phyloP scores from a whole-genome alignment of 2,113 vertebrate species.

The Rynchops niger region DNA sequence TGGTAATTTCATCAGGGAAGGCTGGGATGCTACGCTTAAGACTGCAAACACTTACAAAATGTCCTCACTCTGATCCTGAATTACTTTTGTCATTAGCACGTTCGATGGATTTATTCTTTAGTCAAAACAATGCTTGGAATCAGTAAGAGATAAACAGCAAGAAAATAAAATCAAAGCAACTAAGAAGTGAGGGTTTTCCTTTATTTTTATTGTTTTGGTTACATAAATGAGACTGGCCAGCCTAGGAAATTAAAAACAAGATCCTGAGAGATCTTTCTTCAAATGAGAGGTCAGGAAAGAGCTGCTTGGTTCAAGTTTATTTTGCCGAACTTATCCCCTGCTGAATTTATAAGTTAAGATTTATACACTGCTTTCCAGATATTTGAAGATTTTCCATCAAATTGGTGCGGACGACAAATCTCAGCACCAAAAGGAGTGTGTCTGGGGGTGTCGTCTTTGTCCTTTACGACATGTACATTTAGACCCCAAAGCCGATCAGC shows the following conservation, averaged over 20 bases:
- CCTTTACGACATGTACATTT: neutral
- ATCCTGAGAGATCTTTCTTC: neutral
- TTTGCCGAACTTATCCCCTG: neutral
- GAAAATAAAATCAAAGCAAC: neutral
- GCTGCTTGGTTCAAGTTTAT: neutral
- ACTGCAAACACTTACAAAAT: neutral
- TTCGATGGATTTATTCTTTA: neutral
- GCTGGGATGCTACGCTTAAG: neutral
- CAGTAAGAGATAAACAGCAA: neutral
- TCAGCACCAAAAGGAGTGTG: neutral
- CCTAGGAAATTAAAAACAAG: neutral
- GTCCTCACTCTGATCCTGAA: neutral
- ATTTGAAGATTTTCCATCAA: neutral
- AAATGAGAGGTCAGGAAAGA: neutral
- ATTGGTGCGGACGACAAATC: neutral
- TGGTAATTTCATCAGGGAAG: neutral
- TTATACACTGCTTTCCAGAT: neutral
- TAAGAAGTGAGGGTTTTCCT: neutral
- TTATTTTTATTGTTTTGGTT: neutral
- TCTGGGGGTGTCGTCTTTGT: neutral
- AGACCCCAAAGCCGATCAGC: neutral
- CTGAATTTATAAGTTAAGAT: neutral
- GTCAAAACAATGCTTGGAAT: neutral
- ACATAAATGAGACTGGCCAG: neutral
- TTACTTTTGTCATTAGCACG: neutral